Base-by-base conservation (phyloP, 2,797 vertebrate genomes). In the Helarctos malayanus region DNA sequence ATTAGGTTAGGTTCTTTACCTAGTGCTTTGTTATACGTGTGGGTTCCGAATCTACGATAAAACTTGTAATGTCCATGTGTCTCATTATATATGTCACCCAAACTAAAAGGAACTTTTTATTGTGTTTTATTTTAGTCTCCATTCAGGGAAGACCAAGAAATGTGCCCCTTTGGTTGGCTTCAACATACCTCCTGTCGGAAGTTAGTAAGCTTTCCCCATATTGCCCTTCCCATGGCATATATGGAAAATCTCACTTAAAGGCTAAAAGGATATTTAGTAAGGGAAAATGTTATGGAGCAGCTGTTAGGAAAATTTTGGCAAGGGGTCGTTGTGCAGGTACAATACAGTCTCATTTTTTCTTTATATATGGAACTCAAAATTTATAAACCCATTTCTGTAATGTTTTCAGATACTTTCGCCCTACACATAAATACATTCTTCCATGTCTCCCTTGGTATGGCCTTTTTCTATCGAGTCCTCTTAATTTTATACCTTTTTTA, bases 181-280 rank as follows among this genome's bases (percentile, higher is more conserved):
- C 75, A 80, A 56, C 12, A n/a, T 35, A 88, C 29, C 19, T 75
- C 8, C 57, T 76, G 49, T 92, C 65, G 80, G 80, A 29, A 83
- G 56, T 86, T 85, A 79, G 13, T 61, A n/a, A 83, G 56, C 16
- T 75, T 75, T 94, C n/a, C 35, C 38, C 63, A 11, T 45, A 54
- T 89, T 96, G 38, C 15, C 12, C 12, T 94, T 76, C 13, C 69
- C 3, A n/a, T 29, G 68, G 57, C 27, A 84, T 35, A 80, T 29
- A 12, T n/a, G 35, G 35, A 93, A 96, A 93, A 52, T 93, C 45
- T 45, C 71, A 65, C 57, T 73, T 84, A 69, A 88, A 90, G 82
- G n/a, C 86, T 32, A 32, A 71, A 87, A 88, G 4, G 13, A 19
- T 16, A 5, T 29, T 80, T 68, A 76, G 47, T 45, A 71, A 76